These are phyloP conservation scores for Drosophila lini DNA, from an alignment of 1,140 invertebrate genomes.

Conservation along the genomic window DNA sequence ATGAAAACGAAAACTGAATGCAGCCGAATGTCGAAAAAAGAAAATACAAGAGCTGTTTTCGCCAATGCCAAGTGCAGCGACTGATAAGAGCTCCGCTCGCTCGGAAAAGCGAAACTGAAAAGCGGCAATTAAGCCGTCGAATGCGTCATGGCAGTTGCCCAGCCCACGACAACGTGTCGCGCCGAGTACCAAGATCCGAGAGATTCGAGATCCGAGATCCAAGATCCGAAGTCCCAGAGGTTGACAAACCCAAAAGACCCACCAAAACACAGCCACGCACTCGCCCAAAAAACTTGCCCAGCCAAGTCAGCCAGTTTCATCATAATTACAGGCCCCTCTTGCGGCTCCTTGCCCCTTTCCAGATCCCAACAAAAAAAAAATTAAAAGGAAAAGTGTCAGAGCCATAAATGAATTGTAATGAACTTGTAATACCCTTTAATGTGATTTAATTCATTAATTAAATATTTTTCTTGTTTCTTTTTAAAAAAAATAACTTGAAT, in stretches of 20 bases:
- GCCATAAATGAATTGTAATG: neutral
- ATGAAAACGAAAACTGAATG: conserved; percentile 1
- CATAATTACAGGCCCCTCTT: conserved; percentile 63
- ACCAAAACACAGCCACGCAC: conserved; percentile 44
- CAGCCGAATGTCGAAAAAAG: conserved; percentile 28
- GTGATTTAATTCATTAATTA: neutral
- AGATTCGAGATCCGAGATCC: conserved; percentile 15
- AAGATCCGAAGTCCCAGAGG: conserved; percentile 32
- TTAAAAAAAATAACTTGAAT: neutral
- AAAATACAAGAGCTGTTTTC: conserved; percentile 25
- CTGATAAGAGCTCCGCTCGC: conserved; percentile 40
- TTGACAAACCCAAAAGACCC: conserved; percentile 50
- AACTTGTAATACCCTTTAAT: conserved; percentile 32
- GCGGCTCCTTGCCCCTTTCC: conserved; percentile 8
- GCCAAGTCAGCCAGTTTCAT: conserved; percentile 58
- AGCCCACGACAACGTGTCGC: conserved; percentile 31
- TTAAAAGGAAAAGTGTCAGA: conserved; percentile 61
- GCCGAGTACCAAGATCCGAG: neutral
- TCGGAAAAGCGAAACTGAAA: conserved; percentile 43
- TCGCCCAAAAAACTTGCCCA: conserved; percentile 42
- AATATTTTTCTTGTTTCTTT: neutral
- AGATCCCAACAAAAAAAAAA: neutral
- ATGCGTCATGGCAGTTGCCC: conserved; percentile 49
- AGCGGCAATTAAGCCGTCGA: conserved; percentile 43
- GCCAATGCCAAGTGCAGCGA: conserved; percentile 50